Conservation (phyloP, 2,113 vertebrate genomes). For the Brevimyrus niger region DNA sequence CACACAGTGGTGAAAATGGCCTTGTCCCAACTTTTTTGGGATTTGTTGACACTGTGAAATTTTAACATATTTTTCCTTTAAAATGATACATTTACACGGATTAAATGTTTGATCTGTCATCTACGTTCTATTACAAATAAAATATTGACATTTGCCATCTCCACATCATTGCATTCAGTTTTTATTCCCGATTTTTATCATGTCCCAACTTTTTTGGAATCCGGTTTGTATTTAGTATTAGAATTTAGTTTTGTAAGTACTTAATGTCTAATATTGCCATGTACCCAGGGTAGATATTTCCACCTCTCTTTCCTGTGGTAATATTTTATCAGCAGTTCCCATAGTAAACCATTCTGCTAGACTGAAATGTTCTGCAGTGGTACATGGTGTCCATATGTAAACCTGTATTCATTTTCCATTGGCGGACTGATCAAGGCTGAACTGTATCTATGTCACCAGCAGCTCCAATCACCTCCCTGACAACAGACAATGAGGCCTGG, state of each 20-base stretch:
- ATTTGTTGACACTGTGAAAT: no score
- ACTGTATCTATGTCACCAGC: not conserved
- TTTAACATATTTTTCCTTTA: no score
- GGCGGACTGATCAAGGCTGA: not conserved
- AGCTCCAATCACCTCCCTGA: conserved; percentile 18
- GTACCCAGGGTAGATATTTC: not conserved
- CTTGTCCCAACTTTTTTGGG: no score
- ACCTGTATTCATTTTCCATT: not conserved
- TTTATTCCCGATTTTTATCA: no score
- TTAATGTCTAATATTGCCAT: not conserved
- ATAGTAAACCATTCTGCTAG: not conserved
- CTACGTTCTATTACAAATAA: no score
- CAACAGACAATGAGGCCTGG: conserved; percentile 12
- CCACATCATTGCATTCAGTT: no score
- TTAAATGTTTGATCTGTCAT: no score
- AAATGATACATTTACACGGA: no score
- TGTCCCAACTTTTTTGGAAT: no score
- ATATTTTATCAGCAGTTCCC: not conserved
- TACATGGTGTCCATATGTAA: not conserved
- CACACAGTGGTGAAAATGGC: no score
- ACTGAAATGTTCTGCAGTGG: not conserved
- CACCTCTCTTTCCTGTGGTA: not conserved
- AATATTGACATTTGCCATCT: no score
- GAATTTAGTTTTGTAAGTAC: not conserved
- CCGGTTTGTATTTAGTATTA: not conserved